Evolutionary conservation across 2,888 invertebrate species (phyloP).

Genomic region (Epinotia nisella): DNA sequence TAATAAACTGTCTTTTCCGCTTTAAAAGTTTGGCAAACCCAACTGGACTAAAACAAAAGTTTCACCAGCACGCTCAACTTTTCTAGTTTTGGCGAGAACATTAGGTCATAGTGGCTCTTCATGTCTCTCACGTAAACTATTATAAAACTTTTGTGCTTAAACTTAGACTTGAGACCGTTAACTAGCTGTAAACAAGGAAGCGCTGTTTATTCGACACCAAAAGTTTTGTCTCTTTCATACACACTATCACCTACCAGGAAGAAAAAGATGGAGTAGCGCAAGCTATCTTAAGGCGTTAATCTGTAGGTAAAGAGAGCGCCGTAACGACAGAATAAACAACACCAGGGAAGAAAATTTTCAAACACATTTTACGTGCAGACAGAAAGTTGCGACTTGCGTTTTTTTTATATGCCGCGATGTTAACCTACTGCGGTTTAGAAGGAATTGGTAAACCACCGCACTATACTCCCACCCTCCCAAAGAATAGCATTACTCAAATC

Average conservation of each 20-base stretch:
- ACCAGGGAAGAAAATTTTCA: too few relatives aligned
- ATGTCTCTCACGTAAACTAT: conserved; percentile 16
- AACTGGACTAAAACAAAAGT: background rate
- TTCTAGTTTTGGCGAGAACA: background rate
- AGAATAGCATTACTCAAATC: too few relatives aligned
- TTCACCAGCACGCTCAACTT: background rate
- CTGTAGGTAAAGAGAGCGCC: background rate
- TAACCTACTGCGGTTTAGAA: too few relatives aligned
- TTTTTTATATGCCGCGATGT: too few relatives aligned
- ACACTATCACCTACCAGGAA: background rate
- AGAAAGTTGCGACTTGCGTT: too few relatives aligned
- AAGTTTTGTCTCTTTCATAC: background rate
- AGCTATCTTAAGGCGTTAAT: background rate
- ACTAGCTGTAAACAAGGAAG: background rate
- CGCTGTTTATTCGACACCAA: background rate
- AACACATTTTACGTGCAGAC: too few relatives aligned
- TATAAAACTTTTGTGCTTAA: conserved; percentile 5
- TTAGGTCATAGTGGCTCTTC: conserved; percentile 5
- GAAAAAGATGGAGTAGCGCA: background rate
- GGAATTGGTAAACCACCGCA: too few relatives aligned
- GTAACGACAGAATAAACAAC: too few relatives aligned
- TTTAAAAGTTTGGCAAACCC: background rate
- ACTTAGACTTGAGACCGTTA: conserved; percentile 2
- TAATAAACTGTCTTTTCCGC: too few relatives aligned
- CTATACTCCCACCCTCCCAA: too few relatives aligned